These are phyloP conservation scores for Pseudorectes ferrugineus DNA, from an alignment of 2,113 vertebrate genomes.

Conservation along the genomic window DNA sequence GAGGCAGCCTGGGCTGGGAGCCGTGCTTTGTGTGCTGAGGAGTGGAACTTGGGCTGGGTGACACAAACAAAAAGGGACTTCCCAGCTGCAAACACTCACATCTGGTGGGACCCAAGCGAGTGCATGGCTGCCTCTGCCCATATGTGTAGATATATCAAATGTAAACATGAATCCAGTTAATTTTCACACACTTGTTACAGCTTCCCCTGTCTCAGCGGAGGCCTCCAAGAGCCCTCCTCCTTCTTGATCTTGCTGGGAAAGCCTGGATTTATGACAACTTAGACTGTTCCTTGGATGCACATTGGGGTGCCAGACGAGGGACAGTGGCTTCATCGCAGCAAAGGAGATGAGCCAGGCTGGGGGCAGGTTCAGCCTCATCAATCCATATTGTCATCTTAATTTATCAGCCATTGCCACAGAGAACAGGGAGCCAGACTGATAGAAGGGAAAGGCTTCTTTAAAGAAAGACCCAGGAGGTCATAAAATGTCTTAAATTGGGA, in stretches of 20 bases:
- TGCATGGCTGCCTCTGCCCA: background rate
- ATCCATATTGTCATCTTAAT: background rate
- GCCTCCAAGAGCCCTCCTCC: background rate
- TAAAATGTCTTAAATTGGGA: background rate
- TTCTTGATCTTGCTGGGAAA: slow-evolving; percentile 24
- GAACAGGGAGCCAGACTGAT: background rate
- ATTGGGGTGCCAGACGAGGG: background rate
- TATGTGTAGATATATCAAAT: background rate
- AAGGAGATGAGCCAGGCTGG: background rate
- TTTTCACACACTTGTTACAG: background rate
- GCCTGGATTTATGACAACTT: background rate
- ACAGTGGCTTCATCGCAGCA: background rate
- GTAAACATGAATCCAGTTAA: background rate
- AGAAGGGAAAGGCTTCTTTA: background rate
- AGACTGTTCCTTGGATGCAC: background rate
- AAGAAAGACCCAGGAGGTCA: background rate
- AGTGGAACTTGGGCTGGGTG: accelerated
- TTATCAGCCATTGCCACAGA: background rate
- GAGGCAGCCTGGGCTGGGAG: background rate
- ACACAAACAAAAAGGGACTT: background rate
- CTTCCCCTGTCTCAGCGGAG: background rate
- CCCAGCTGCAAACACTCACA: background rate
- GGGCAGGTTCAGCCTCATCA: background rate
- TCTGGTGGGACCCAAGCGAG: background rate
- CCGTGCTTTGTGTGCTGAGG: background rate